Conservation (phyloP, 2,888 invertebrate species). For the Polydrusus tereticollis region DNA sequence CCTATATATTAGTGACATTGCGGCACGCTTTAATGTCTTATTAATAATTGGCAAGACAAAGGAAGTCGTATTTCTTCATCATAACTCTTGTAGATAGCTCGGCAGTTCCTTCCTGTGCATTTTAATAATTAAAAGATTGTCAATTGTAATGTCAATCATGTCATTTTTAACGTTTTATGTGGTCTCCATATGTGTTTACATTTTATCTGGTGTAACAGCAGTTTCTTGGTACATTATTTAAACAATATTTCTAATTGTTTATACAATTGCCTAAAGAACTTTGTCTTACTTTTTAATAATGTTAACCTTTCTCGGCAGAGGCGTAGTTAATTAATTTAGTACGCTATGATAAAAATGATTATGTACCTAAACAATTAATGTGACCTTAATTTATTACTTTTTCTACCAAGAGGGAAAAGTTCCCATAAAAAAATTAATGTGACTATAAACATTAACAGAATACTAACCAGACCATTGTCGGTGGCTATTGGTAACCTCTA, state of each 20-base stretch:
- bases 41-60: slow-evolving; percentile 9
- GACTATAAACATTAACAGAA: not conserved
- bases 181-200: not conserved
- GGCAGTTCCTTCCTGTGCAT: not conserved
- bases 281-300: not conserved
- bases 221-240: not conserved
- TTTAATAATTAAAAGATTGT: not conserved
- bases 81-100: slow-evolving; percentile 2
- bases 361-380: not conserved
- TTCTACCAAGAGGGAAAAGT: not conserved
- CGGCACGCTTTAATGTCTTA: not conserved
- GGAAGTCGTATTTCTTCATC: not conserved
- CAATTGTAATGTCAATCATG: not conserved
- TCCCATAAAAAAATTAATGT: not conserved
- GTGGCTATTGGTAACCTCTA: not conserved
- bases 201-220: not conserved
- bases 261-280: not conserved
- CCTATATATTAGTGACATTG: not conserved
- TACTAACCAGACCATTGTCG: not conserved
- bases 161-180: slow-evolving; percentile 4
- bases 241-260: slow-evolving; percentile 2
- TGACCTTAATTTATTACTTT: slow-evolving; percentile 1
- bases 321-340: not conserved
- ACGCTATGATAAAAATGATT: not conserved
- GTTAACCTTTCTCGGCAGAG: too few species aligned